Conservation (phyloP, 2,113 vertebrate genomes). For the Upupa epops region DNA sequence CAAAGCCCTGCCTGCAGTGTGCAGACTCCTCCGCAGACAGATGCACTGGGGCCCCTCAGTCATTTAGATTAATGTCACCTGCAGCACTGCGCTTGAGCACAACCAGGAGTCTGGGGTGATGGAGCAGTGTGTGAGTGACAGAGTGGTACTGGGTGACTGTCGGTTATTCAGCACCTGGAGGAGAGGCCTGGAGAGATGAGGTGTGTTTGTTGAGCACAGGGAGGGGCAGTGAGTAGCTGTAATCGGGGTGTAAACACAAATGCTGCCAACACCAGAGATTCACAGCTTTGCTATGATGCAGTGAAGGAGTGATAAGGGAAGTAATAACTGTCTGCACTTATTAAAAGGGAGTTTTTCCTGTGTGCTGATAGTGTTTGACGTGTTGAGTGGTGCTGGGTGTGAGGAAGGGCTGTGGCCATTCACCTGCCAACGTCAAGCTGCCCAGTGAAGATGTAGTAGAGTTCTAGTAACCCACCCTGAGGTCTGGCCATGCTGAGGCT, state of each 20-base stretch:
- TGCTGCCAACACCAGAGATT: background rate
- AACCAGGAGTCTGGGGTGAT: accelerated
- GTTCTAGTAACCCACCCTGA: background rate
- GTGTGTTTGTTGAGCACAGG: background rate
- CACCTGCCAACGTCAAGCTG: accelerated
- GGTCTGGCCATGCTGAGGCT: background rate
- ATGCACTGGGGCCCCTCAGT: background rate
- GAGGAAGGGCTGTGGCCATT: background rate
- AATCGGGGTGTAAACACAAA: background rate
- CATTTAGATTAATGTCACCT: background rate
- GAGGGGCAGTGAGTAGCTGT: background rate
- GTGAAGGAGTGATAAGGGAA: background rate
- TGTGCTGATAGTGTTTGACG: background rate
- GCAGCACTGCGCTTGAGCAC: background rate
- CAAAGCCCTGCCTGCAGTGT: accelerated
- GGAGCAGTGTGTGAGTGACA: background rate
- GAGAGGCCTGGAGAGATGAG: background rate
- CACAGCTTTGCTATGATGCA: background rate
- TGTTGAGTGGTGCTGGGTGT: background rate
- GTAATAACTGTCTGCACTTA: background rate
- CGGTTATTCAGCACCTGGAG: background rate
- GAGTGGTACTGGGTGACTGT: background rate
- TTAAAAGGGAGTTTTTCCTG: background rate
- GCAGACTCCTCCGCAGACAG: background rate
- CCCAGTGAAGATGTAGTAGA: background rate